Evolutionary conservation across 2,113 vertebrate species (phyloP).

Genomic region (Chitala chitala): DNA sequence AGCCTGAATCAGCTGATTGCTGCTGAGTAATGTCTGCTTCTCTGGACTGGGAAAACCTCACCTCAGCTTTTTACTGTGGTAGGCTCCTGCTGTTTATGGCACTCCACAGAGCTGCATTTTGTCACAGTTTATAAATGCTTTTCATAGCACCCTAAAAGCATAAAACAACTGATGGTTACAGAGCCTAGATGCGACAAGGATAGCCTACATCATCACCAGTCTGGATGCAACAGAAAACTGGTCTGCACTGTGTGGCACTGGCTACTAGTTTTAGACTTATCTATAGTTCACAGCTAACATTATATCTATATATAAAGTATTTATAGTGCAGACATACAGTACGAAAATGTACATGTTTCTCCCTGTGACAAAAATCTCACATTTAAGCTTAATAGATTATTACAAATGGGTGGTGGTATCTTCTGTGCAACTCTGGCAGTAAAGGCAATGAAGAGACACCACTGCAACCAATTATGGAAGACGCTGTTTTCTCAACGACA

Average conservation of each 20-base stretch:
- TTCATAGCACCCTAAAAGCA: too few species aligned
- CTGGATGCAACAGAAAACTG: too few species aligned
- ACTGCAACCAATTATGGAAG: constrained; percentile 18
- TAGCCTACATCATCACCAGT: too few species aligned
- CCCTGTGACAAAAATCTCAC: not conserved
- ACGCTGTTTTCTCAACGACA: not conserved
- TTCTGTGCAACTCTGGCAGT: constrained; percentile 14
- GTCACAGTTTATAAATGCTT: too few species aligned
- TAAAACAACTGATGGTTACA: too few species aligned
- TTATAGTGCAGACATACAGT: not conserved
- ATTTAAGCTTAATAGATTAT: constrained; percentile 16
- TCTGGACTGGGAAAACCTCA: not conserved
- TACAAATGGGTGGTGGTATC: constrained; percentile 6
- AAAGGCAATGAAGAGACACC: not conserved
- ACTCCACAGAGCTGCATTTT: not conserved
- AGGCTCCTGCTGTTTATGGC: not conserved
- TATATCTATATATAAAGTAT: too few species aligned
- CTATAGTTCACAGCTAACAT: too few species aligned
- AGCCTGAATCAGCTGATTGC: constrained; percentile 25
- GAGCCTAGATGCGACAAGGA: too few species aligned
- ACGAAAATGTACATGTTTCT: not conserved
- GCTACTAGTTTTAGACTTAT: too few species aligned
- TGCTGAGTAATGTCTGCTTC: not conserved
- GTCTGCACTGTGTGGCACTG: too few species aligned
- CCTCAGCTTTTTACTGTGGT: too few species aligned